phyloP scores from a whole-genome alignment of 2,113 vertebrate species.

The Bostrychus sinensis region DNA sequence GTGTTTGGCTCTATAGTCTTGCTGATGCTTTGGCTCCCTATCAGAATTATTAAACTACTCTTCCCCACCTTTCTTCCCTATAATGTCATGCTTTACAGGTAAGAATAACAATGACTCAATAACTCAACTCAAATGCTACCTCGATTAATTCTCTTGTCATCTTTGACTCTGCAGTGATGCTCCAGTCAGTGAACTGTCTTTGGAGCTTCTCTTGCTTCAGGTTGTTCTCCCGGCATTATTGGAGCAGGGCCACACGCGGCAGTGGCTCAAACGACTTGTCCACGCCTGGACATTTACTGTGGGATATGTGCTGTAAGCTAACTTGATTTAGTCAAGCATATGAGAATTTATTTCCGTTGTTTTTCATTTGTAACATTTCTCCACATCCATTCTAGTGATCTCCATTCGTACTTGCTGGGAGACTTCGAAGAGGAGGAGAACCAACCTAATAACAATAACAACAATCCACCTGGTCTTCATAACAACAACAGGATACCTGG shows the following conservation, averaged over 20 bases:
- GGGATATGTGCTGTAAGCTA: constrained; percentile 89
- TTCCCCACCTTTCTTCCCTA: constrained; percentile 93
- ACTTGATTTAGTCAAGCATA: too few relatives aligned
- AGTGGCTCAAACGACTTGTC: constrained; percentile 96
- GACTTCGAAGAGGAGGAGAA: constrained; percentile 93
- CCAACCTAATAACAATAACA: constrained; percentile 79
- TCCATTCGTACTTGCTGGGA: constrained; percentile 95
- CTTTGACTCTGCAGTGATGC: constrained; percentile 84
- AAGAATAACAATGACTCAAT: not conserved
- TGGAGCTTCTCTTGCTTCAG: constrained; percentile 94
- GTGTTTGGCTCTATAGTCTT: constrained; percentile 97
- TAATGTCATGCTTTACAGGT: constrained; percentile 99
- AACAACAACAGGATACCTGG: constrained; percentile 89
- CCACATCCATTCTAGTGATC: constrained; percentile 79
- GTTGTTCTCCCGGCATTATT: constrained; percentile 93
- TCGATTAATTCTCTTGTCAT: not conserved
- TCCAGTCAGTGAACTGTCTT: constrained; percentile 94
- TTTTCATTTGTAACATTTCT: not conserved
- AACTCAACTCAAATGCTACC: not conserved
- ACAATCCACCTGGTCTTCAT: constrained; percentile 70
- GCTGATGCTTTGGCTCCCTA: constrained; percentile 97
- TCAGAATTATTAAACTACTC: constrained; percentile 91
- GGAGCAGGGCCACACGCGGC: constrained; percentile 95
- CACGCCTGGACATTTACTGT: constrained; percentile 94
- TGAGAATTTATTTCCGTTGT: not conserved